Evolutionary conservation across 2,888 invertebrate species (phyloP), one percentile per base, ranked within the genome.

Genomic region (Pelosia muscerda): DNA sequence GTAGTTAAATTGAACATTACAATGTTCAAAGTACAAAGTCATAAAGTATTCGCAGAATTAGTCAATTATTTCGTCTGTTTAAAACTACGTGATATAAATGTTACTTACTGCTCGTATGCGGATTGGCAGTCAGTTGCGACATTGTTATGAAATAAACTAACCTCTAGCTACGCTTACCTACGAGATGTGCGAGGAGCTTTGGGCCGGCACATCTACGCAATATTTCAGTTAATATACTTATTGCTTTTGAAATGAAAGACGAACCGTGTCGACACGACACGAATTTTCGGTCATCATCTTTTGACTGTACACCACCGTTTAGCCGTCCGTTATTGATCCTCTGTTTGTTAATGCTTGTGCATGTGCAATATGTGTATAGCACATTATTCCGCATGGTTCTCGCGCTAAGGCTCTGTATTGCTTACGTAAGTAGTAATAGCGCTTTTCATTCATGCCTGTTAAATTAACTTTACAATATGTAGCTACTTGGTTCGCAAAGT

Each of bases 81-180:
- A 31, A 34, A 49, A 38, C 28, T 56, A 66, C 49, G n/a, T 49
- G 49, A 13, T 26, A 66, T 55, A 55, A 61, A 60, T 22, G 38
- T 66, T 15, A 28, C 28, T 56, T 66, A 61, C 26, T 28, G 31
- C 65, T 66, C 56, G 56, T 53, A 28, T 49, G 56, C 23, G 31
- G 49, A 62, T 49, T n/a, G 62, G 49, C 25, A 54, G 34, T 55
- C 54, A 61, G 67, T 59, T 62, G 59, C 34, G 57, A 28, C 63
- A 65, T 34, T 19, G 56, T 66, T 62, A 26, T 25, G 57, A 66
- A 66, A 62, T 31, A 49, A 25, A 28, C 38, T 53, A 26, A 34
- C 73, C 71, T 72, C 73, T 42, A 22, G 55, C 25, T 55, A 49
- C 72, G 59, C 31, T 49, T 71, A 67, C 68, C 73, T 68, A 70